Evolutionary conservation across 2,888 invertebrate genomes (phyloP).

Genomic region (Artemia sinica): DNA sequence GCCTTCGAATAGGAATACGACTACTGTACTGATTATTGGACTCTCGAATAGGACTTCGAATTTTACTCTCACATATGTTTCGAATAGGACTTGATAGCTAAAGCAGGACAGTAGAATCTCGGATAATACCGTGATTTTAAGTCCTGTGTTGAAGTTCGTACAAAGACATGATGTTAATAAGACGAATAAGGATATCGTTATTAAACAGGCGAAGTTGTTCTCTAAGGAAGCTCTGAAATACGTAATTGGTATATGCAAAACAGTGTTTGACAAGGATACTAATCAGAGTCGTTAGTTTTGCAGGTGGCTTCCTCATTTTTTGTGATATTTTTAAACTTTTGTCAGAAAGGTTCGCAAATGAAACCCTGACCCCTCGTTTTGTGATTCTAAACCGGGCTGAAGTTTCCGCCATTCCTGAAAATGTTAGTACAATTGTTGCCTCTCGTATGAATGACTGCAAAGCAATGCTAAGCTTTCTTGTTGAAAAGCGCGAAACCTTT

Average conservation of each 20-base stretch:
- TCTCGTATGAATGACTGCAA: not conserved
- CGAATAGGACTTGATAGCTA: not conserved
- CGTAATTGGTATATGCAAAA: not conserved
- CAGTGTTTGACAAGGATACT: not conserved
- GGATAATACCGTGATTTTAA: not conserved
- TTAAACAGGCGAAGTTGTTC: not conserved
- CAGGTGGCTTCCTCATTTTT: not conserved
- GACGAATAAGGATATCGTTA: constrained; percentile 2
- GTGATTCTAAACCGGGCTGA: constrained; percentile 5
- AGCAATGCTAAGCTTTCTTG: not conserved
- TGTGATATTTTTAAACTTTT: not conserved
- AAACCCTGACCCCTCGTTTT: not conserved
- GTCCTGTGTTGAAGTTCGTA: not conserved
- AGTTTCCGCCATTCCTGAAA: not conserved
- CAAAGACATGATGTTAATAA: constrained; percentile 2
- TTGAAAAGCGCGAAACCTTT: constrained; percentile 2
- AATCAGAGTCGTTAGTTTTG: not conserved
- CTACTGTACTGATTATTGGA: too few relatives aligned
- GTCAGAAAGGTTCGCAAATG: not conserved
- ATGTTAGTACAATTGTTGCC: constrained; percentile 10
- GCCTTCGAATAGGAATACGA: too few relatives aligned
- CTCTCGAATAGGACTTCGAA: too few relatives aligned
- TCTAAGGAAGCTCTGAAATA: not conserved
- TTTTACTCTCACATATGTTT: not conserved
- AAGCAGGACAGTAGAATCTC: not conserved